Evolutionary conservation across 1,140 invertebrate genomes (phyloP), one percentile per base, ranked within the genome.

Genomic region (Leptinotarsa undecemlineata): DNA sequence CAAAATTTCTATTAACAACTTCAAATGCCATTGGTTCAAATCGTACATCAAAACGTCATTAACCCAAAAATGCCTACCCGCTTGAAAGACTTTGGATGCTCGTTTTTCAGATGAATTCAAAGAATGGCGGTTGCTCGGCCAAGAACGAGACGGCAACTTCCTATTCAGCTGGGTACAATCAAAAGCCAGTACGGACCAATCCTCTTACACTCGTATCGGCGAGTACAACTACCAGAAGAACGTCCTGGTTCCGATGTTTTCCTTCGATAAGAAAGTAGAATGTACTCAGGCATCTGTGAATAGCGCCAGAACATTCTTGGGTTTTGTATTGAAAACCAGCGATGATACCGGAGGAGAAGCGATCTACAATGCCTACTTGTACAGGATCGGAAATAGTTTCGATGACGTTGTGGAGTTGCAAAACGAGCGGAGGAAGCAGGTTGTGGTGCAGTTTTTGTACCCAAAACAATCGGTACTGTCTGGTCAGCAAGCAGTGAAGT

Each of bases 281-380:
- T 87, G 93, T 42, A 90, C 94, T 71, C 93, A 95, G 86, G 92
- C 93, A n/a, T 92, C 91, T 11, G 87, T 94, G 3, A 94, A 94
- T 83, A 88, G 51, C 20, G 48, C 48, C 23, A 75, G 69, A 69
- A 77, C 71, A 15, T 72, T 71, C 67, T 70, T 80, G 21, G 51
- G 48, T 60, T 71, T 70, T 17, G 73, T 74, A 23, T 19, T 71
- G 17, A 74, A 74, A 74, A 67, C 70, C 21, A 64, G 15, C 8
- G 26, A 62, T 33, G 73, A 20, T 14, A 26, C 70, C 47, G 33
- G 23, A n/a, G 63, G 69, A 33, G 72, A 74, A 67, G 20, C 33
- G 74, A 72, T 85, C 14, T 90, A 90, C 69, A 86, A 86, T 80
- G 88, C 90, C 47, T 89, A 86, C 81, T 81, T 93, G 13, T 83